Conservation (phyloP, 1,140 invertebrate species). For the Nasonia longicornis region DNA sequence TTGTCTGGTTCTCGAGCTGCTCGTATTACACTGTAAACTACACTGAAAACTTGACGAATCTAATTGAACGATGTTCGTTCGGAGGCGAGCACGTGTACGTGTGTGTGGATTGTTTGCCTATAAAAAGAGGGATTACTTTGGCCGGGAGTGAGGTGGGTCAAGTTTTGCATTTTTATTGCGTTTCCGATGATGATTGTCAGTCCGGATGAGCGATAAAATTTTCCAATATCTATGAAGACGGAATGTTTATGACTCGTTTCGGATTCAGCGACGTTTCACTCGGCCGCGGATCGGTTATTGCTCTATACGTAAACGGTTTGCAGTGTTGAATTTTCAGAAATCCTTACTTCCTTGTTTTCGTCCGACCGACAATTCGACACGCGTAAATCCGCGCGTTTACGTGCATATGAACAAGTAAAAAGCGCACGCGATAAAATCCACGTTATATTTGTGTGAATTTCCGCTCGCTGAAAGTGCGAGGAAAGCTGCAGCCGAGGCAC, state of each 20-base stretch:
- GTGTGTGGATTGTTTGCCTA: not conserved
- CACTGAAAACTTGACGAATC: no score
- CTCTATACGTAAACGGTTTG: not conserved
- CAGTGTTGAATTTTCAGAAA: not conserved
- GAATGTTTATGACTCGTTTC: not conserved
- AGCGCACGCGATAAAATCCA: not conserved
- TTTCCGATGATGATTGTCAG: not conserved
- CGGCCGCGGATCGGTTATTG: not conserved
- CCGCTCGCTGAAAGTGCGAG: no score
- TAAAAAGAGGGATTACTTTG: not conserved
- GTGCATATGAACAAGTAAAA: not conserved
- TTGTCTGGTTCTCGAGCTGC: no score
- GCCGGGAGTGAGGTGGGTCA: not conserved
- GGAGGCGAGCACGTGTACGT: no score
- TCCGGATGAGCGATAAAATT: not conserved
- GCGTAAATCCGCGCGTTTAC: not conserved
- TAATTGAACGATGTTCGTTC: not conserved
- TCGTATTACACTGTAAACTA: no score
- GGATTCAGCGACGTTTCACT: no score
- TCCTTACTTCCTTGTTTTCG: no score
- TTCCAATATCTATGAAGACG: not conserved
- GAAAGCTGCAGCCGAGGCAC: not conserved
- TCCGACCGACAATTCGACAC: not conserved
- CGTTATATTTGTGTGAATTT: not conserved
- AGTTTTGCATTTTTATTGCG: not conserved